A percentile compares a stretch with the other conserved stretches of the same genome.
Evolutionary conservation across 2,888 invertebrate species (phyloP).

Genomic region (Matsumyia berberina): DNA sequence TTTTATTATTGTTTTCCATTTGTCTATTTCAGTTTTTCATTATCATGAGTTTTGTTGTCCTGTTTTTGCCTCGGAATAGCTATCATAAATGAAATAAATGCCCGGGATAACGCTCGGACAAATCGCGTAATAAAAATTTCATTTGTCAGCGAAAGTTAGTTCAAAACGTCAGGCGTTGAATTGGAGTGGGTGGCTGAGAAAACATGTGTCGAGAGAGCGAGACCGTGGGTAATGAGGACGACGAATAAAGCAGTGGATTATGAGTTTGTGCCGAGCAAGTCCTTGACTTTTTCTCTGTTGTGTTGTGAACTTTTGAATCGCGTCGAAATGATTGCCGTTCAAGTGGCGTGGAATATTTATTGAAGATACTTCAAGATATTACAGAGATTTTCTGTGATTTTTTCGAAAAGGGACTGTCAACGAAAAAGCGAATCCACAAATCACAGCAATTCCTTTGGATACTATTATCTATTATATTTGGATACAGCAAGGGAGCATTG

Average conservation of each 20-base stretch:
- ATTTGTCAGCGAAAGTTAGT: constrained; percentile 73
- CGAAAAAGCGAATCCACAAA: too few relatives aligned
- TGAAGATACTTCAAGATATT: background rate
- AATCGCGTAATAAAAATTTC: constrained; percentile 74
- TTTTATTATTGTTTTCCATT: constrained; percentile 74
- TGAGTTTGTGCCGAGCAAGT: background rate
- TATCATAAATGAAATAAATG: constrained; percentile 71
- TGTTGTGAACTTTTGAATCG: background rate
- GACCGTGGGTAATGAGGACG: constrained; percentile 39
- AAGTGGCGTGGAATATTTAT: constrained; percentile 20
- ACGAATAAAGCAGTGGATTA: constrained; percentile 31
- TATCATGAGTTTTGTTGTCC: constrained; percentile 55
- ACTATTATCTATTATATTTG: too few relatives aligned
- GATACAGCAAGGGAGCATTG: too few relatives aligned
- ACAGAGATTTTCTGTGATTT: too few relatives aligned
- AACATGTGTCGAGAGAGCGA: constrained; percentile 23
- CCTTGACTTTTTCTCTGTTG: background rate
- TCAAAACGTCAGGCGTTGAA: constrained; percentile 50
- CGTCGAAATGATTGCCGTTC: constrained; percentile 15
- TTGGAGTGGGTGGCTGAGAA: constrained; percentile 1
- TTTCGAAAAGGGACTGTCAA: too few relatives aligned
- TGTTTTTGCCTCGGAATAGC: constrained; percentile 17
- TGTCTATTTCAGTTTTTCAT: constrained; percentile 73
- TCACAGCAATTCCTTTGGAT: too few relatives aligned
- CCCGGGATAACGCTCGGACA: constrained; percentile 67